These are phyloP conservation scores for Geotrupes spiniger DNA, from an alignment of 2,888 invertebrate genomes.

Conservation along the genomic window DNA sequence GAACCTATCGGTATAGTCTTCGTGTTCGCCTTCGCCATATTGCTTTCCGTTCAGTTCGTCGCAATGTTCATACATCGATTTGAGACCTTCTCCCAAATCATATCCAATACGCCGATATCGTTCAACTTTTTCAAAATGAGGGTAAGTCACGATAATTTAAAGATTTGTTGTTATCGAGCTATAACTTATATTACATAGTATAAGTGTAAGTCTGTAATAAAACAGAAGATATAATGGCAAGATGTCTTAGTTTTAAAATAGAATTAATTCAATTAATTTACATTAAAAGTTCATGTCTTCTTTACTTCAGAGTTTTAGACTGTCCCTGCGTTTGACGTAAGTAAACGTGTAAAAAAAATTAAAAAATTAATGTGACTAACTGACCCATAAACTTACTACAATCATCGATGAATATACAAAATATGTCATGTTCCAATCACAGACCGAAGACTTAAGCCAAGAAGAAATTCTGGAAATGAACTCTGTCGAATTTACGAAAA, in stretches of 20 bases:
- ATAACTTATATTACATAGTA: too few relatives aligned
- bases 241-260: too few relatives aligned
- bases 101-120: slow-evolving; percentile 58
- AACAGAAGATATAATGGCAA: too few relatives aligned
- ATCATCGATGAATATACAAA: neutral
- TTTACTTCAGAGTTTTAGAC: too few relatives aligned
- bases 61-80: slow-evolving; percentile 77
- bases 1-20: slow-evolving; percentile 76
- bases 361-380: too few relatives aligned
- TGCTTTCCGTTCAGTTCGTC: slow-evolving; percentile 68
- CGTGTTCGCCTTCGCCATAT: slow-evolving; percentile 66
- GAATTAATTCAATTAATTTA: too few relatives aligned
- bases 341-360: too few relatives aligned
- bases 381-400: too few relatives aligned
- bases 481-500: slow-evolving; percentile 85
- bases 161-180: neutral
- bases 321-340: too few relatives aligned
- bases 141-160: slow-evolving; percentile 1
- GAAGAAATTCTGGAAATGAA: slow-evolving; percentile 83
- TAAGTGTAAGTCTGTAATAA: too few relatives aligned
- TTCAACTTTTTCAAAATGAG: slow-evolving; percentile 7
- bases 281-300: too few relatives aligned
- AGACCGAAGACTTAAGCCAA: slow-evolving; percentile 69
- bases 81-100: slow-evolving; percentile 70
- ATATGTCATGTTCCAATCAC: slow-evolving; percentile 43